Evolutionary conservation across 2,888 invertebrate genomes (phyloP).

Genomic region (Drosophila pseudotalamancana): DNA sequence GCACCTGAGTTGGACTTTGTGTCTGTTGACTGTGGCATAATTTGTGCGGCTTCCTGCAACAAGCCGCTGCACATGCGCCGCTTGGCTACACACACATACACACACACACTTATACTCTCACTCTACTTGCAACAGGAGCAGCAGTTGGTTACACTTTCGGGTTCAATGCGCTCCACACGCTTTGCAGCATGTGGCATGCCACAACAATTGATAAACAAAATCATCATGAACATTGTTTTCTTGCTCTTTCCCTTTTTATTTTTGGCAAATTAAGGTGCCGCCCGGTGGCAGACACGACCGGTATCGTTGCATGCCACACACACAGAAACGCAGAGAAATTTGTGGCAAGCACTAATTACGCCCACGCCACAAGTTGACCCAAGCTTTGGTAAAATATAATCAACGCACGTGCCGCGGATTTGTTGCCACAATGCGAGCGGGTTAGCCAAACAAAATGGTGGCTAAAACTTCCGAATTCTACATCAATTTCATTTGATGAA

Average conservation of each 20-base stretch:
- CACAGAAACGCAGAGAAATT: conserved; percentile 5
- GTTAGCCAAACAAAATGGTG: conserved; percentile 46
- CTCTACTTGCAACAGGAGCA: conserved; percentile 47
- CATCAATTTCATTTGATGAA: background rate
- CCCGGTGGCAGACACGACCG: conserved; percentile 65
- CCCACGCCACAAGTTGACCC: conserved; percentile 57
- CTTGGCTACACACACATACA: conserved; percentile 60
- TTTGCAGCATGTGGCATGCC: conserved; percentile 40
- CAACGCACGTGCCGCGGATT: conserved; percentile 56
- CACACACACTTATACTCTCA: background rate
- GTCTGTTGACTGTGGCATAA: conserved; percentile 54
- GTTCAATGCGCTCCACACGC: conserved; percentile 65
- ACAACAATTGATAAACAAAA: conserved; percentile 65
- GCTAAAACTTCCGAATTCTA: conserved; percentile 6
- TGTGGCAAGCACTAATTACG: conserved; percentile 49
- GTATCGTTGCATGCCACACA: conserved; percentile 17
- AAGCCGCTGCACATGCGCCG: conserved; percentile 76
- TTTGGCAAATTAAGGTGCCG: conserved; percentile 70
- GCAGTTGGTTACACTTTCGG: conserved; percentile 60
- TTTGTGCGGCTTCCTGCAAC: conserved; percentile 78
- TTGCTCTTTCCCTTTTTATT: conserved; percentile 8
- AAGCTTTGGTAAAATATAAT: conserved; percentile 5
- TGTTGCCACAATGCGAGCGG: conserved; percentile 16
- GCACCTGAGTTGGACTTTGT: conserved; percentile 50
- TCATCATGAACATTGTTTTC: conserved; percentile 30